Evolutionary conservation across 1,140 invertebrate species (phyloP).

Genomic region (Tetragonula clypearis): DNA sequence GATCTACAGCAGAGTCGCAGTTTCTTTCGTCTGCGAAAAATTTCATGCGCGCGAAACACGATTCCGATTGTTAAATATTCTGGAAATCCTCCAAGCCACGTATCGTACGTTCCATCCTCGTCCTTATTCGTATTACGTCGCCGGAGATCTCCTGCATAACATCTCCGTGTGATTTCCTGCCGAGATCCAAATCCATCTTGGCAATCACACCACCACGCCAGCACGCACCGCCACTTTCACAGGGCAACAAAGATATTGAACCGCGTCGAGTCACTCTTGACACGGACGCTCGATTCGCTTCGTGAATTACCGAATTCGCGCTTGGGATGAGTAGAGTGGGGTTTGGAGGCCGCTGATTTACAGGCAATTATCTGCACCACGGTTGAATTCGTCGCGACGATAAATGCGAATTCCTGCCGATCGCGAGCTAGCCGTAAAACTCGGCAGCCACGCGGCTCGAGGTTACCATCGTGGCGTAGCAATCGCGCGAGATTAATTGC

Average conservation of each 20-base stretch:
- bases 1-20: neutral
- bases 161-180: neutral
- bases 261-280: neutral
- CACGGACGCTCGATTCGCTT: neutral
- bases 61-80: neutral
- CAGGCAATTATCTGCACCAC: constrained; percentile 10
- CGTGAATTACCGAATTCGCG: constrained; percentile 3
- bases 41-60: neutral
- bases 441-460: neutral
- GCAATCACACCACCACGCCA: too few species aligned
- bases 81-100: neutral
- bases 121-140: neutral
- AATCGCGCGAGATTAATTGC: constrained; percentile 46
- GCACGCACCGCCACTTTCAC: neutral
- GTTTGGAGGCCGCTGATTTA: neutral
- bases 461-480: constrained; percentile 8
- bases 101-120: neutral
- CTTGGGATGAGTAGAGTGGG: too few species aligned
- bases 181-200: neutral
- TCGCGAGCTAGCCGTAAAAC: constrained; percentile 4
- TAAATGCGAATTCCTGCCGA: neutral
- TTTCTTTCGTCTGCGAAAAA: neutral
- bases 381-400: constrained; percentile 1
- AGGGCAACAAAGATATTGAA: neutral
- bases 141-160: neutral